Conservation (phyloP, 2,113 vertebrate genomes). For the Oenanthe melanoleuca region DNA sequence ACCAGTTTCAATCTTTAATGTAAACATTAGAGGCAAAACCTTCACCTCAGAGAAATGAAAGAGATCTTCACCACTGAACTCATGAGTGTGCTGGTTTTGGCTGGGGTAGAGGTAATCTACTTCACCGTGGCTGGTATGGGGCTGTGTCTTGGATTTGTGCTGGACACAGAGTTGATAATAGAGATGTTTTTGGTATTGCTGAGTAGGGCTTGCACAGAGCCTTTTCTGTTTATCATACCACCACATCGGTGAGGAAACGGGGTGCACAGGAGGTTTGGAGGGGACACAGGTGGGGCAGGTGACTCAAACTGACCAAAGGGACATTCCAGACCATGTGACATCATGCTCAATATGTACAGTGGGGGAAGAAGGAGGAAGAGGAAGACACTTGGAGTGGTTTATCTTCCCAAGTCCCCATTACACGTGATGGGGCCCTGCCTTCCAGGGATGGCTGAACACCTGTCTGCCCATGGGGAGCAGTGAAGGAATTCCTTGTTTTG, state of each 20-base stretch:
- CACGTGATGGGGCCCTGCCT: background rate
- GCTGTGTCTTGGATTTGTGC: background rate
- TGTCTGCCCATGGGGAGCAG: background rate
- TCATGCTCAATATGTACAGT: background rate
- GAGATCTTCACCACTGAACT: background rate
- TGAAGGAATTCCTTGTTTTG: background rate
- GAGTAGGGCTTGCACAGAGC: background rate
- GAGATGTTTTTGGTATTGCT: background rate
- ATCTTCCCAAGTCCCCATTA: background rate
- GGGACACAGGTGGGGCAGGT: background rate
- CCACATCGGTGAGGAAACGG: background rate
- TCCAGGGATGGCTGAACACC: background rate
- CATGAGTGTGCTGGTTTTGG: background rate
- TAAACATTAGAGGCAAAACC: slow-evolving; percentile 40
- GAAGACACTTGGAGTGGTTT: background rate
- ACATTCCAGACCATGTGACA: background rate
- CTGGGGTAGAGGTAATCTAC: background rate
- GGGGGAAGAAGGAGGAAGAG: background rate
- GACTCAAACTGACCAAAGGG: background rate
- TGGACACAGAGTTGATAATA: background rate
- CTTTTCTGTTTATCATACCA: background rate
- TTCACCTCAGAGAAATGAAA: slow-evolving; percentile 10
- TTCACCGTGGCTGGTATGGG: background rate
- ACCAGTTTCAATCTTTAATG: slow-evolving; percentile 26
- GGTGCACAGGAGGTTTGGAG: background rate